Evolutionary conservation across 2,888 invertebrate species (phyloP).

Genomic region (Thecophora atra): DNA sequence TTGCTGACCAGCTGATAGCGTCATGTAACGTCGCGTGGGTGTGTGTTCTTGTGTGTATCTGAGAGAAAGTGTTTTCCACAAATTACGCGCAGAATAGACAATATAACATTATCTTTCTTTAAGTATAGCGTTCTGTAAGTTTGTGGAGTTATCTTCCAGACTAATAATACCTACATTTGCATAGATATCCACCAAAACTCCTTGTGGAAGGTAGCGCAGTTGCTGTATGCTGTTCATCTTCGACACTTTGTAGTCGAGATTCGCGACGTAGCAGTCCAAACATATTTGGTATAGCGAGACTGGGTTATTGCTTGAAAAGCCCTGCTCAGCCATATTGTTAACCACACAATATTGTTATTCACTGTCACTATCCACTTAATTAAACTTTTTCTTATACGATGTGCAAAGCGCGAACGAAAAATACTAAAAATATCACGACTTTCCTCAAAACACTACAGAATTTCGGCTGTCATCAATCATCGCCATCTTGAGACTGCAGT

Average conservation of each 20-base stretch:
- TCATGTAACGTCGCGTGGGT: background rate
- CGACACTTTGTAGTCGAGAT: constrained; percentile 59
- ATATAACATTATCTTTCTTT: no score
- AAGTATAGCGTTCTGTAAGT: background rate
- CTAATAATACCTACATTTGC: constrained; percentile 53
- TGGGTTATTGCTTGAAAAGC: constrained; percentile 40
- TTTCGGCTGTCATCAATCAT: no score
- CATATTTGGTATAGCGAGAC: constrained; percentile 58
- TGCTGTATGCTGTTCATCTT: constrained; percentile 58
- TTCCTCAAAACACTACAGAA: no score
- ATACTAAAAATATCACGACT: no score
- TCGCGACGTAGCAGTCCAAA: constrained; percentile 56
- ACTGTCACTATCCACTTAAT: background rate
- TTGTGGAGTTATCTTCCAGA: background rate
- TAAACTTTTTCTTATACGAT: background rate
- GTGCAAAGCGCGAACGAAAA: background rate
- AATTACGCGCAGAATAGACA: no score
- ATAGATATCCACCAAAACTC: constrained; percentile 63
- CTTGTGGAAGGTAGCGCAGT: constrained; percentile 60
- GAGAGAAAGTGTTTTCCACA: background rate
- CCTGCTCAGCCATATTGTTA: constrained; percentile 49
- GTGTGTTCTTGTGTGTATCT: background rate
- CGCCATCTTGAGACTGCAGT: no score
- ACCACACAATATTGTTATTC: background rate
- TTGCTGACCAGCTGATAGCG: background rate